A percentile compares a stretch with the other conserved stretches of the same genome.
These are phyloP conservation scores for Pyrocephalus nanus DNA, from an alignment of 2,797 vertebrate species.

Conservation along the genomic window DNA sequence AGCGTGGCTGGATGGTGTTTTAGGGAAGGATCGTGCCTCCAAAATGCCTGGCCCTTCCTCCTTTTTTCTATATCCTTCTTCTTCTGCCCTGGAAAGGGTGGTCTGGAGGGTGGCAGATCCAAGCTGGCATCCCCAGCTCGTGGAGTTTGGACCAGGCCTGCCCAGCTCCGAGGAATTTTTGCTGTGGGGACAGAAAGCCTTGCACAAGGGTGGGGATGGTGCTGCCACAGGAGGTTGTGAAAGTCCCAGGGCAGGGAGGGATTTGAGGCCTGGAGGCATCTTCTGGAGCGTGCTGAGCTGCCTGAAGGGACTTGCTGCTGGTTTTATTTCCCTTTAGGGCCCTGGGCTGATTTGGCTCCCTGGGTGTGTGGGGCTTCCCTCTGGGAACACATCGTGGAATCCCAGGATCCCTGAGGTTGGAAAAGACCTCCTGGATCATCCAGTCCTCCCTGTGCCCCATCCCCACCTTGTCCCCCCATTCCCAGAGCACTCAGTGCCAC, in stretches of 20 bases:
- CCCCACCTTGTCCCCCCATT: rapidly evolving
- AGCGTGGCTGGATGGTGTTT: not conserved
- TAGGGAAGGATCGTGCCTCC: not conserved
- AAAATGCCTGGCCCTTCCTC: not conserved
- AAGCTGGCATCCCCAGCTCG: not conserved
- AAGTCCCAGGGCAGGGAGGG: not conserved
- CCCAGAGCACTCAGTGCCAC: no score
- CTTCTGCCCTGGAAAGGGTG: not conserved
- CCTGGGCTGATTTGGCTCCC: not conserved
- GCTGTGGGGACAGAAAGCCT: rapidly evolving
- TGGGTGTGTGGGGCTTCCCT: rapidly evolving
- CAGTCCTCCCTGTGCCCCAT: not conserved
- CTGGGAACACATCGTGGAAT: not conserved
- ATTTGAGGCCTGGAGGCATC: not conserved
- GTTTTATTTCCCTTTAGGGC: not conserved
- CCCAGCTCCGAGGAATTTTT: not conserved
- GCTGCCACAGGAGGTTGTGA: not conserved
- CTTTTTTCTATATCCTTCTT: not conserved
- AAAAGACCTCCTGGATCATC: not conserved
- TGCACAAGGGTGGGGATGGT: not conserved
- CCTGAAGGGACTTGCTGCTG: not conserved
- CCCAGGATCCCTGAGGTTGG: not conserved
- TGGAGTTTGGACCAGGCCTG: not conserved
- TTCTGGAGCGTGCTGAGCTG: not conserved
- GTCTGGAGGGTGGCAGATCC: not conserved